Conservation (phyloP, 2,113 vertebrate species). For the Grantiella picta region DNA sequence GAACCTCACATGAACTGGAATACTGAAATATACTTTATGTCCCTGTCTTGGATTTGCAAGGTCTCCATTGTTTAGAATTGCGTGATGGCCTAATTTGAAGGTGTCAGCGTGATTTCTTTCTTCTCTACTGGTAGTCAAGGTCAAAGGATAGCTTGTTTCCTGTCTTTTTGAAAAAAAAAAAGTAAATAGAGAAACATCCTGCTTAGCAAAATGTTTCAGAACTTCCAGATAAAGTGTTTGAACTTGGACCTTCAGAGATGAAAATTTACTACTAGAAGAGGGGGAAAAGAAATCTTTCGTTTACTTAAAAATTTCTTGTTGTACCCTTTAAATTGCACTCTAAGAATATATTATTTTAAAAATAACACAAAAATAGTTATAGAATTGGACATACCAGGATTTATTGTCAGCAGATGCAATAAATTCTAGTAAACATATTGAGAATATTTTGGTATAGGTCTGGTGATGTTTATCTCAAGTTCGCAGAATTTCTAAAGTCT, state of each 20-base stretch:
- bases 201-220: background rate
- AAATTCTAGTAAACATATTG: background rate
- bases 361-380: background rate
- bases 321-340: background rate
- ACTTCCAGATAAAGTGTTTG: background rate
- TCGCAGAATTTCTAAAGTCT: background rate
- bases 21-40: background rate
- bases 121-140: background rate
- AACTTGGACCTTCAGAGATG: background rate
- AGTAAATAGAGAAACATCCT: background rate
- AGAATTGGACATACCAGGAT: background rate
- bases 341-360: background rate
- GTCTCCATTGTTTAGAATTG: background rate
- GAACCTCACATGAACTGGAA: background rate
- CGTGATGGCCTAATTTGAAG: background rate
- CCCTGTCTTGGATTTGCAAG: background rate
- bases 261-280: background rate
- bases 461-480: background rate
- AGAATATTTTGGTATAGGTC: background rate
- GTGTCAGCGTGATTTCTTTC: background rate
- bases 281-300: background rate
- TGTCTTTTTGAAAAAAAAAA: background rate
- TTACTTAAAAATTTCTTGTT: background rate
- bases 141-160: background rate
- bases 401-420: background rate